Evolutionary conservation across 1,140 invertebrate species (phyloP).

Genomic region (Drosophila ficusphila): DNA sequence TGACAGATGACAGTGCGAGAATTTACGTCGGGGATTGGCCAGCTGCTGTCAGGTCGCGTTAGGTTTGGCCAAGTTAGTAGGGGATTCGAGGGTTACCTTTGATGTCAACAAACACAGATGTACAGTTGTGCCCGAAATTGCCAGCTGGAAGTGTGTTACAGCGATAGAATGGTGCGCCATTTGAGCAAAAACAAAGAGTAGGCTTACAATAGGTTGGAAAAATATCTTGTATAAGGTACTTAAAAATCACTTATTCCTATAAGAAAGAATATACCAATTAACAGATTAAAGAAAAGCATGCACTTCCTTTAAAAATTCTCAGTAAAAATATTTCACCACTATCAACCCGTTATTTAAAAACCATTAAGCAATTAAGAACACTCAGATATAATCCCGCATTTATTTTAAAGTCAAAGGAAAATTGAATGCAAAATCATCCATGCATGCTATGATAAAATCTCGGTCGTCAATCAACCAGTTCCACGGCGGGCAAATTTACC

Average conservation of each 20-base stretch:
- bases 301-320: no score
- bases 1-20: constrained; percentile 40
- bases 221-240: no score
- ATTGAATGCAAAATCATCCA: constrained; percentile 1
- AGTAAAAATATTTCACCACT: no score
- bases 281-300: no score
- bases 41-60: constrained; percentile 17
- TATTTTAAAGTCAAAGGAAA: background rate
- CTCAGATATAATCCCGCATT: background rate
- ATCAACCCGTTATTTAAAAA: no score
- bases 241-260: no score
- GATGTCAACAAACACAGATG: background rate
- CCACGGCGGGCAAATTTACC: constrained; percentile 9
- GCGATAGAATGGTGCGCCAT: no score
- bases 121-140: background rate
- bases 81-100: background rate
- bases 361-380: background rate
- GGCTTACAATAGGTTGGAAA: no score
- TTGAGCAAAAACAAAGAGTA: no score
- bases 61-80: constrained; percentile 2
- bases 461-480: constrained; percentile 18
- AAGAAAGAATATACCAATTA: no score
- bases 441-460: constrained; percentile 8
- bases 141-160: no score
- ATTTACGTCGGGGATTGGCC: constrained; percentile 11